These are phyloP conservation scores for Dimorphilus gyrociliatus DNA, from an alignment of 2,888 invertebrate genomes.

Conservation along the genomic window DNA sequence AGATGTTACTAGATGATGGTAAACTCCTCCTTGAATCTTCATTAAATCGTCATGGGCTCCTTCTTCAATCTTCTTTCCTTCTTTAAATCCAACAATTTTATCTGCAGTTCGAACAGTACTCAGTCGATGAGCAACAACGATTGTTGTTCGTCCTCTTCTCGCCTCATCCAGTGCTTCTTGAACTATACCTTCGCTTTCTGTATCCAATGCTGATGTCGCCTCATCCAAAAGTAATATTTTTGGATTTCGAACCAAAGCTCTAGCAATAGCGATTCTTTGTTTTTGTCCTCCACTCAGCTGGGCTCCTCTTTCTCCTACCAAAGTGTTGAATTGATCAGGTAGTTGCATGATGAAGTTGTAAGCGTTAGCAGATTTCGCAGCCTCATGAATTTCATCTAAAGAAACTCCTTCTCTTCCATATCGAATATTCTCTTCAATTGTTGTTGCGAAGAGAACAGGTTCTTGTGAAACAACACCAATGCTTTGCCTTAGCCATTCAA, in stretches of 20 bases:
- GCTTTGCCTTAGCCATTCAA: conserved; percentile 32
- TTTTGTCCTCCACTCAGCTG: conserved; percentile 33
- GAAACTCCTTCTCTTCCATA: conserved; percentile 28
- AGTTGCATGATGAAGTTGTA: conserved; percentile 30
- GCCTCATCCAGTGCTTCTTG: conserved; percentile 52
- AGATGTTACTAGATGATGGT: conserved; percentile 38
- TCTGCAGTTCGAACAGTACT: conserved; percentile 42
- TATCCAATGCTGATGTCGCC: too few species aligned
- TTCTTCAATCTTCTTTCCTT: conserved; percentile 41
- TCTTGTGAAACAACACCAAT: conserved; percentile 36
- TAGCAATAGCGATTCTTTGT: conserved; percentile 29
- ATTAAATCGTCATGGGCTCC: conserved; percentile 40
- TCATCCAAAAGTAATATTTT: too few species aligned
- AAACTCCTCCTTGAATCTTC: conserved; percentile 33
- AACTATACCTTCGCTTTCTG: conserved; percentile 43
- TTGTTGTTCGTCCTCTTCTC: conserved; percentile 36
- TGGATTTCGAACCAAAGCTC: conserved; percentile 32
- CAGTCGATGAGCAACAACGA: conserved; percentile 40
- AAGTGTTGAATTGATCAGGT: conserved; percentile 32
- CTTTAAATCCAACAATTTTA: conserved; percentile 39
- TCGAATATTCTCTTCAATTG: conserved; percentile 42
- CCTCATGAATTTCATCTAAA: conserved; percentile 23
- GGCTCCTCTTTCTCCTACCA: conserved; percentile 33
- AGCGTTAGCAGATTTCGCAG: conserved; percentile 35
- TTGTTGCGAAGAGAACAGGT: conserved; percentile 47